Conservation (phyloP, 2,888 invertebrate species). For the Epirrhoe tristata region DNA sequence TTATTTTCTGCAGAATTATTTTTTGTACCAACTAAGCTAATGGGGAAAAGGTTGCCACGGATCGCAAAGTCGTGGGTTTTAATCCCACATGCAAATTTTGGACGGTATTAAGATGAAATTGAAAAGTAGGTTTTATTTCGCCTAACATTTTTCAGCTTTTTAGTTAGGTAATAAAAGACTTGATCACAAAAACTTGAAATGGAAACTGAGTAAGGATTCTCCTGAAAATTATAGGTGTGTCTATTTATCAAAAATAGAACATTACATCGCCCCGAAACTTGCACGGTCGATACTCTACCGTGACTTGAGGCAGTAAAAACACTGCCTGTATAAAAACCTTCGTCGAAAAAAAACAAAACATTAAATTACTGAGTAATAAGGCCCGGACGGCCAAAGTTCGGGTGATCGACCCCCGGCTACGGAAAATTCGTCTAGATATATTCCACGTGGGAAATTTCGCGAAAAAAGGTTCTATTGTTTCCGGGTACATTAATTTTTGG, state of each 20-base stretch:
- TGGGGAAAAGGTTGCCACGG: too few species aligned
- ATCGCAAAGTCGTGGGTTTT: too few species aligned
- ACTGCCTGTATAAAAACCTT: constrained; percentile 68
- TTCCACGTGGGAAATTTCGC: constrained; percentile 81
- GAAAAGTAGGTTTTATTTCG: too few species aligned
- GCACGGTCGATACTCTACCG: constrained; percentile 77
- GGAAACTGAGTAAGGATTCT: too few species aligned
- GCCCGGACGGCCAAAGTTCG: constrained; percentile 66
- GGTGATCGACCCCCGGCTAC: constrained; percentile 73
- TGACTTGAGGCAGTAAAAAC: constrained; percentile 79
- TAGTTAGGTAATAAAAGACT: too few species aligned
- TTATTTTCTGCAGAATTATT: background rate
- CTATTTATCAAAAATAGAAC: constrained; percentile 60
- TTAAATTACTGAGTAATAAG: constrained; percentile 82
- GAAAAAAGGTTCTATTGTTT: constrained; percentile 55
- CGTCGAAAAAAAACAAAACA: constrained; percentile 73
- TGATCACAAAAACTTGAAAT: too few species aligned
- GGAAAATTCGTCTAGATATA: constrained; percentile 66
- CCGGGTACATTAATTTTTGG: constrained; percentile 46
- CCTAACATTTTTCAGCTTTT: too few species aligned
- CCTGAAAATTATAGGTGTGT: constrained; percentile 38
- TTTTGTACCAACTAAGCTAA: too few species aligned
- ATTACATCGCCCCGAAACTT: constrained; percentile 43
- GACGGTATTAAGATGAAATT: too few species aligned
- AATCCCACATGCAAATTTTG: too few species aligned